Evolutionary conservation across 1,140 invertebrate genomes (phyloP).

Genomic region (Diabrotica virgifera): DNA sequence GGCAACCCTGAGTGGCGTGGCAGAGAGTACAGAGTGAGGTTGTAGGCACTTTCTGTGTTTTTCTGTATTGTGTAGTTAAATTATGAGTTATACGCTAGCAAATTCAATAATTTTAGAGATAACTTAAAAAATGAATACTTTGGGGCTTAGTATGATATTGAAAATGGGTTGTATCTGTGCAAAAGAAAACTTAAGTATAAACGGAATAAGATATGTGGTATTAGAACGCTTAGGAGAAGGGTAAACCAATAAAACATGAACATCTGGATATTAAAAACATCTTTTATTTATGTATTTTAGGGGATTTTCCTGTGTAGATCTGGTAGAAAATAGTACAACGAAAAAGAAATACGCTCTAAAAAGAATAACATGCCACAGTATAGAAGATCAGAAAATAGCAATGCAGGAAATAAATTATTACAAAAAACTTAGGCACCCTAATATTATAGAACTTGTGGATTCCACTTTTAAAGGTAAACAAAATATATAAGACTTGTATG

Average conservation of each 20-base stretch:
- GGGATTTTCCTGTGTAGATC: conserved; percentile 79
- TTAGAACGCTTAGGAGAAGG: conserved; percentile 74
- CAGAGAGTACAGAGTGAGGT: too few species aligned
- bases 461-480: conserved; percentile 55
- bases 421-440: conserved; percentile 67
- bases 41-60: too few species aligned
- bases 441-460: conserved; percentile 75
- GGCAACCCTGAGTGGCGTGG: too few species aligned
- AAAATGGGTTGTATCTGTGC: conserved; percentile 79
- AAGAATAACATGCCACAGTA: conserved; percentile 75
- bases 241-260: conserved; percentile 51
- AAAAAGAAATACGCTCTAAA: conserved; percentile 77
- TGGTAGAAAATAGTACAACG: conserved; percentile 71
- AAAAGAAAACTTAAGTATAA: conserved; percentile 69
- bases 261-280: conserved; percentile 17
- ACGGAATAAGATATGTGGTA: conserved; percentile 67
- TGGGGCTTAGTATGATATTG: conserved; percentile 66
- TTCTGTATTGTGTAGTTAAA: too few species aligned
- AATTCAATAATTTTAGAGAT: too few species aligned
- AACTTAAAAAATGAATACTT: conserved; percentile 58
- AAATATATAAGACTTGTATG: too few species aligned
- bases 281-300: conserved; percentile 51
- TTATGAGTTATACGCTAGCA: too few species aligned
- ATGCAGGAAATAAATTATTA: conserved; percentile 75
- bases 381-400: conserved; percentile 74